Base-by-base conservation (phyloP, 2,797 vertebrate species). In the Cebuella pygmaea region DNA sequence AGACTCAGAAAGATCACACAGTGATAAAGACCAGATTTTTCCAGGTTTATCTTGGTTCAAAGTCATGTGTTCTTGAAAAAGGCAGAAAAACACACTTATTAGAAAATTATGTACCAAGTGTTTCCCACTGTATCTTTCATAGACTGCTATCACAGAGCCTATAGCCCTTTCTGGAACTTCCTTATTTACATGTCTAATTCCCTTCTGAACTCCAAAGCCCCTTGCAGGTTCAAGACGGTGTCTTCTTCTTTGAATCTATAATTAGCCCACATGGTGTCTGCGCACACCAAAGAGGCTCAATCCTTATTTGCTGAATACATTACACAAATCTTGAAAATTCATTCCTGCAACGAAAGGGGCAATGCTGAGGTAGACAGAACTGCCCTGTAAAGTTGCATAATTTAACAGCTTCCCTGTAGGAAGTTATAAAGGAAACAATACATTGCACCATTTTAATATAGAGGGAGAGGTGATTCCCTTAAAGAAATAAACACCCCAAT, bases 341-440 rank as follows among this genome's bases (percentile, higher is more conserved):
- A 96, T 95, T 96, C 96, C 94, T 96, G 80, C 5, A 3, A 76
- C 81, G 89, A 90, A 96, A 84, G 76, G 83, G 76, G 88, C 72
- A 89, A 90, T 93, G 95, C 95, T 97, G 97, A 97, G 91, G 98
- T 89, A 95, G 94, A 85, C 95, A 96, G 84, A 97, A 97, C 5
- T 88, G 81, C 92, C 87, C 79, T 93, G 89, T 88, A 36, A 94
- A 97, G 93, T 48, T 90, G 85, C 91, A 97, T 90, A 89, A 93
- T 96, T 97, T 90, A 95, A 93, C 89, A 97, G 93, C 90, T 93
- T 90, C 91, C 96, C 81, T n/a, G 72, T 89, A 83, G 96, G 87
- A 97, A 93, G 87, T 88, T 94, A 93, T 11, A 81, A 95, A 90
- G 92, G 90, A 87, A 95, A 96, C 72, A 96, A 78, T 83, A 92